Evolutionary conservation across 2,113 vertebrate genomes (phyloP).

Genomic region (Microcebus tavaratra): DNA sequence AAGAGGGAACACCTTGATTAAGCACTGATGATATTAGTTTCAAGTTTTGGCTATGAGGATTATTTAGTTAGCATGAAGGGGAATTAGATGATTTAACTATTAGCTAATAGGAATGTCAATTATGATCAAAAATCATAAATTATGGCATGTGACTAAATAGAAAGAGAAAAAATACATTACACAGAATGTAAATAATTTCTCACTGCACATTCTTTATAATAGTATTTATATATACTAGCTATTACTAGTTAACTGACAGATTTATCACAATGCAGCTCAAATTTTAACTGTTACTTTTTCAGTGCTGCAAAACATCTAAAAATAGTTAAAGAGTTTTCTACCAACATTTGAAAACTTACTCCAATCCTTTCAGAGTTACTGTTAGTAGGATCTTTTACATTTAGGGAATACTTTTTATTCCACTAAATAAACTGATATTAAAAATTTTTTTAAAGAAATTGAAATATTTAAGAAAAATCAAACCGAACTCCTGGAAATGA

Average conservation of each 20-base stretch:
- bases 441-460: not conserved
- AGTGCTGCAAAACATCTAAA: not conserved
- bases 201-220: not conserved
- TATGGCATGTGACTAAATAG: not conserved
- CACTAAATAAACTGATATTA: not conserved
- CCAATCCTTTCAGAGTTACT: not conserved
- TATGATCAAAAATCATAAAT: constrained; percentile 24
- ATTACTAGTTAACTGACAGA: not conserved
- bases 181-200: not conserved
- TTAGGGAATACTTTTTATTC: not conserved
- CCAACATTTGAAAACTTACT: not conserved
- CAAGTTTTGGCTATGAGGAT: not conserved
- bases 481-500: too few species aligned
- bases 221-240: not conserved
- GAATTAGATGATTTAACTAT: constrained; percentile 25
- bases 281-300: constrained; percentile 10
- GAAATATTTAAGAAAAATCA: too few species aligned
- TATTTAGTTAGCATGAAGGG: not conserved
- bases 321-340: not conserved
- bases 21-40: constrained; percentile 24
- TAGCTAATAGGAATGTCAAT: not conserved
- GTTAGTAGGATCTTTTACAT: not conserved
- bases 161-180: not conserved
- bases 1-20: not conserved
- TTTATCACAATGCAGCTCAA: not conserved